Evolutionary conservation across 2,113 vertebrate genomes (phyloP).

Genomic region (Tinamus guttatus): DNA sequence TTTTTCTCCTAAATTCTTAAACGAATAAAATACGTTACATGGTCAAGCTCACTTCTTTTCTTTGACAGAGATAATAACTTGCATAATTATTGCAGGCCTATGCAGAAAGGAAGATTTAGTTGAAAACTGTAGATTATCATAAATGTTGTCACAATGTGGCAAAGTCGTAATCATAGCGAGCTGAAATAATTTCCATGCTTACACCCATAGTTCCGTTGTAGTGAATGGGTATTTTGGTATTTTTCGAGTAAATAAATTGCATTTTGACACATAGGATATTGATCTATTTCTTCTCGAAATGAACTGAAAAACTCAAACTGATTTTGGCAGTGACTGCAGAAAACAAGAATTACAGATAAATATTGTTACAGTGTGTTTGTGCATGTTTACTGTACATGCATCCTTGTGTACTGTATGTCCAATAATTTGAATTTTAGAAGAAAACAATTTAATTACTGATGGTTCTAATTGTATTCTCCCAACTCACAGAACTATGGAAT

Average conservation of each 20-base stretch:
- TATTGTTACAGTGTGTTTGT: not conserved
- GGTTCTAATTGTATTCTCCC: rapidly evolving
- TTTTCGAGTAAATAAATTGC: not conserved
- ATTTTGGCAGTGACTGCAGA: not conserved
- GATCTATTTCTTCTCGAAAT: not conserved
- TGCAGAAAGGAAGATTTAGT: not conserved
- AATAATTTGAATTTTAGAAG: not conserved
- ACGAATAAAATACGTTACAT: not conserved
- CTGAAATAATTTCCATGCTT: not conserved
- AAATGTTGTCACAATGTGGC: not conserved
- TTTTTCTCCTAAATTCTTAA: slow-evolving; percentile 3
- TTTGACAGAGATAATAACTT: not conserved
- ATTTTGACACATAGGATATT: not conserved
- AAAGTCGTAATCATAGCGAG: not conserved
- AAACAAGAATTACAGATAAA: not conserved
- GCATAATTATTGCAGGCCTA: not conserved
- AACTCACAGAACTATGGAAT: not conserved
- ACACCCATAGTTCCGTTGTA: not conserved
- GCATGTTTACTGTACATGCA: not conserved
- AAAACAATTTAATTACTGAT: not conserved
- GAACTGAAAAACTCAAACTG: not conserved
- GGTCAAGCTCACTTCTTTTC: not conserved
- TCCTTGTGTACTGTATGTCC: not conserved
- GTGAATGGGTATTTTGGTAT: not conserved
- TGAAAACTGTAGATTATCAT: not conserved